phyloP scores from a whole-genome alignment of 1,140 invertebrate genomes.

The Oryctes rhinoceros region DNA sequence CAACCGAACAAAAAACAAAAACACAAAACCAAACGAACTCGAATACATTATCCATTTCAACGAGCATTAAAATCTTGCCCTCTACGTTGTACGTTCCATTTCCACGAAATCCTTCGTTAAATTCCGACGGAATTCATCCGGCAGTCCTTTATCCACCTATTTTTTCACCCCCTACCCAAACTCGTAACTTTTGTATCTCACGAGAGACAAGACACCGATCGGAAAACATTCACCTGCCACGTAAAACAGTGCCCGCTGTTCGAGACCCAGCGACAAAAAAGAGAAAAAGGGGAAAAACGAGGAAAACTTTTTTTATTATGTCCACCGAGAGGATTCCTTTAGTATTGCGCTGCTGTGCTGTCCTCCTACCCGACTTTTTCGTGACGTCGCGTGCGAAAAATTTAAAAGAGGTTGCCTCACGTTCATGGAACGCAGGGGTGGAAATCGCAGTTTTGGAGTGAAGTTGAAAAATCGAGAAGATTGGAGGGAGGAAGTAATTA shows the following conservation, averaged over 20 bases:
- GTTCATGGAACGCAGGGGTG: neutral
- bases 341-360: neutral
- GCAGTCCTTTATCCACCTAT: neutral
- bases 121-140: neutral
- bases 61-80: too few species aligned
- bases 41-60: too few species aligned
- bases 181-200: neutral
- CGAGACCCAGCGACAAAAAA: neutral
- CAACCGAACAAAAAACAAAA: too few species aligned
- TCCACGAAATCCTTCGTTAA: too few species aligned
- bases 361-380: neutral
- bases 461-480: neutral
- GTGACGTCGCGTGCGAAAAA: neutral
- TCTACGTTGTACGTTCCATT: too few species aligned
- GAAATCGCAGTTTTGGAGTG: neutral
- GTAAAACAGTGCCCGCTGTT: neutral
- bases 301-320: constrained; percentile 10
- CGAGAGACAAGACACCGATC: neutral
- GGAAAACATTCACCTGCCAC: constrained; percentile 13
- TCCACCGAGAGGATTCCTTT: constrained; percentile 3
- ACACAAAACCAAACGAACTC: too few species aligned
- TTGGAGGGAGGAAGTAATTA: neutral
- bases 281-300: neutral
- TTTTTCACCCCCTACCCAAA: neutral
- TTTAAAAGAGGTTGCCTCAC: neutral